Conservation (phyloP, 1,140 invertebrate species). For the Trichonephila clavipes region DNA sequence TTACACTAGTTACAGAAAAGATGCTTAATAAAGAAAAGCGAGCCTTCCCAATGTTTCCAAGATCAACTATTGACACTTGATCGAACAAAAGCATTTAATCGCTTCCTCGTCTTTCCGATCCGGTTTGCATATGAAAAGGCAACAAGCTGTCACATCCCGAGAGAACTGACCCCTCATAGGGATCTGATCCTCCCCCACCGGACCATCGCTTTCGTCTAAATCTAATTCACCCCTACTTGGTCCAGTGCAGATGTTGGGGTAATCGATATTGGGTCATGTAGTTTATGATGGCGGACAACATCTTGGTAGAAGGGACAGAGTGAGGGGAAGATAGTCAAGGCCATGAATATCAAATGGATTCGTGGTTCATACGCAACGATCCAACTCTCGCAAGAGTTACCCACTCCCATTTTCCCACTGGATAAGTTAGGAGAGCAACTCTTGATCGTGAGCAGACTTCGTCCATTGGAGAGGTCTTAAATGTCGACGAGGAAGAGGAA, state of each 20-base stretch:
- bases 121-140: slow-evolving; percentile 16
- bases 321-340: not conserved
- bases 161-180: slow-evolving; percentile 14
- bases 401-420: not conserved
- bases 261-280: slow-evolving; percentile 48
- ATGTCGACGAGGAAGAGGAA: not conserved
- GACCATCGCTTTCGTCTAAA: slow-evolving; percentile 1
- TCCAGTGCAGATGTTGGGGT: slow-evolving; percentile 38
- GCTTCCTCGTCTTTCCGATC: not conserved
- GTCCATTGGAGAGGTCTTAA: not conserved
- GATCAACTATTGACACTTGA: not conserved
- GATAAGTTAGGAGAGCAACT: not conserved
- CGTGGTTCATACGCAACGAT: slow-evolving; percentile 7
- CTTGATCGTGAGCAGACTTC: not conserved
- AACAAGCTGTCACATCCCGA: not conserved
- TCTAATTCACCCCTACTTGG: slow-evolving; percentile 34
- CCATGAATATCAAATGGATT: slow-evolving; percentile 46
- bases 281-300: slow-evolving; percentile 49
- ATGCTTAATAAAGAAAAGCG: too few relatives aligned
- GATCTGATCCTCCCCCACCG: not conserved
- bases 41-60: not conserved
- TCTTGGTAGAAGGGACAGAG: slow-evolving; percentile 43
- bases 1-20: too few relatives aligned
- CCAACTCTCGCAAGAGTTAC: not conserved
- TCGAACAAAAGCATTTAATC: not conserved